Evolutionary conservation across 2,888 invertebrate genomes (phyloP).

Genomic region (Nineta flava): DNA sequence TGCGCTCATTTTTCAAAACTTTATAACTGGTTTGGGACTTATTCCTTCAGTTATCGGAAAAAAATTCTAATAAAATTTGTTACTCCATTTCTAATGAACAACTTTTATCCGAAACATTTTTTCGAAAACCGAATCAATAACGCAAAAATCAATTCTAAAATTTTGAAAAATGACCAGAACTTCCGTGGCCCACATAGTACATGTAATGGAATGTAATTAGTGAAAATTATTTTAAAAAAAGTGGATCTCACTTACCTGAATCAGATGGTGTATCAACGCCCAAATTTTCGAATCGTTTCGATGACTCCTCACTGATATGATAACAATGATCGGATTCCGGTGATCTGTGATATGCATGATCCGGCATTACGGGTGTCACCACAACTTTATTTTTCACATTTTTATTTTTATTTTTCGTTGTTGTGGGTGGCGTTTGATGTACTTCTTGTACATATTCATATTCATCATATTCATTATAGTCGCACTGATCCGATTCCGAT

Average conservation of each 20-base stretch:
- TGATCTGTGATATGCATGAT: slow-evolving; percentile 9
- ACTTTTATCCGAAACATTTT: too few species aligned
- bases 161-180: too few species aligned
- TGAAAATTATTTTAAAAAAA: too few species aligned
- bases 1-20: too few species aligned
- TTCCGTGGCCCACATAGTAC: too few species aligned
- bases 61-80: too few species aligned
- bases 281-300: slow-evolving; percentile 42
- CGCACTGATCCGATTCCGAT: slow-evolving; percentile 17
- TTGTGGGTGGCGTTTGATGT: slow-evolving; percentile 9
- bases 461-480: slow-evolving; percentile 17
- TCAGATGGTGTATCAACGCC: slow-evolving; percentile 81
- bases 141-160: too few species aligned
- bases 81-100: too few species aligned
- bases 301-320: slow-evolving; percentile 23
- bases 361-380: slow-evolving; percentile 4
- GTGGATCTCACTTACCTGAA: slow-evolving; percentile 50
- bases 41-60: too few species aligned
- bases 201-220: too few species aligned
- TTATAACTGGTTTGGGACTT: too few species aligned
- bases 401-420: slow-evolving; percentile 10
- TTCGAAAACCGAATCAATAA: too few species aligned
- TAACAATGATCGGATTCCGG: slow-evolving; percentile 26
- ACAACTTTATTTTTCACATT: slow-evolving; percentile 9
- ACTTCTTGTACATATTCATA: slow-evolving; percentile 14